Base-by-base conservation (phyloP, 2,888 invertebrate species). In the Spodoptera littoralis region DNA sequence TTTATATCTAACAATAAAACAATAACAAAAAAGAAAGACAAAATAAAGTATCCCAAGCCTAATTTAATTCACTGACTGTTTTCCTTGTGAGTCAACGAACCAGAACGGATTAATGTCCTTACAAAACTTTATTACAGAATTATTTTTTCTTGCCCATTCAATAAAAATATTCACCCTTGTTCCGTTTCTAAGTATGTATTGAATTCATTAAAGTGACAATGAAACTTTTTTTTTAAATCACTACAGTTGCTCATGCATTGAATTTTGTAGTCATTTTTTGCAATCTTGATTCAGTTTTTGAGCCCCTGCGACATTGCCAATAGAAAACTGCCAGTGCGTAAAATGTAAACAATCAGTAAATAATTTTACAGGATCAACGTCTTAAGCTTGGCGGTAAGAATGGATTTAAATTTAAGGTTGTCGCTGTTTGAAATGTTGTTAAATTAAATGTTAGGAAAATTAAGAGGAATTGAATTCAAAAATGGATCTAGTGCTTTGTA, bases 271-370 rank as follows among this genome's bases (percentile, higher is more conserved):
- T 66, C 44, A 68, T 65, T 71, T 67, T 43, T 76, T 76, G 67
- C 67, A 60, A 73, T 63, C 62, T 75, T 75, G 72, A 74, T 76
- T 77, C 66, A 66, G 75, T 76, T 61, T 73, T 73, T 60, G 75
- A 71, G 62, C 45, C 72, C 78, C 76, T 64, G 53, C 50, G 76
- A 77, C 68, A 61, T 66, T 84, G 80, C 9, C 36, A 36, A 88
- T 88, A 87, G 86, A 87, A 87, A 86, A 18, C 77, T 65, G 82
- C 76, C 78, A 83, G 77, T 81, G 86, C 89, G 82, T 88, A 79
- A 88, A 90, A 88, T 86, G 78, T 82, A 79, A 73, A 89, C 84
- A 88, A 87, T 79, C 80, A 78, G 70, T 68, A 76, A 83, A 67
- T 73, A 52, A 66, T 80, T 79, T 81, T 76, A 81, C 77, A 73